phyloP scores from a whole-genome alignment of 2,888 invertebrate species.

The Endotricha flammealis region DNA sequence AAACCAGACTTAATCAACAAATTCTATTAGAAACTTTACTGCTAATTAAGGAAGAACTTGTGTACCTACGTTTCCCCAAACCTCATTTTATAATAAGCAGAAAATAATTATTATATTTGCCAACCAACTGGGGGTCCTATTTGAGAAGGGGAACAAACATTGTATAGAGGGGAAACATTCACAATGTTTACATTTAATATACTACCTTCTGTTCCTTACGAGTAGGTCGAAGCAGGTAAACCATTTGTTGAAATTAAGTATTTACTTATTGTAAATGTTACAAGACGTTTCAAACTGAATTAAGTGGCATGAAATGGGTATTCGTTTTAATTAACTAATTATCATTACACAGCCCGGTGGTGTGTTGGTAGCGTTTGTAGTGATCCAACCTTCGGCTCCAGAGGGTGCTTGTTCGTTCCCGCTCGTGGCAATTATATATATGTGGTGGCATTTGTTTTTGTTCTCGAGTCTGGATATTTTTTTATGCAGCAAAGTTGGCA shows the following conservation, averaged over 20 bases:
- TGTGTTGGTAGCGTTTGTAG: no score
- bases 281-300: no score
- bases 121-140: slow-evolving; percentile 2
- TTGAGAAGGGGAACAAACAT: slow-evolving; percentile 10
- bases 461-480: no score
- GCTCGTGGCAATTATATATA: no score
- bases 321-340: no score
- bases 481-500: no score
- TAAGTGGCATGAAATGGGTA: no score
- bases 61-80: slow-evolving; percentile 7
- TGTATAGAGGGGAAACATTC: slow-evolving; percentile 6
- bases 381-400: no score
- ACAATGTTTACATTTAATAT: slow-evolving; percentile 12
- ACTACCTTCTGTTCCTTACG: slow-evolving; percentile 1
- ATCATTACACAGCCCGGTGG: no score
- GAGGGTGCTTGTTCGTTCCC: no score
- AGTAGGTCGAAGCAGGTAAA: background rate
- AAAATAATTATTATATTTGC: slow-evolving; percentile 17
- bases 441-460: no score
- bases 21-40: slow-evolving; percentile 7
- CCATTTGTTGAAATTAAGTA: background rate
- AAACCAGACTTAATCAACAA: no score
- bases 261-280: background rate
- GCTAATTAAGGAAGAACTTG: slow-evolving; percentile 13
- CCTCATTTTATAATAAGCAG: slow-evolving; percentile 5